Evolutionary conservation across 2,113 vertebrate species (phyloP).

Genomic region (Peromyscus californicus): DNA sequence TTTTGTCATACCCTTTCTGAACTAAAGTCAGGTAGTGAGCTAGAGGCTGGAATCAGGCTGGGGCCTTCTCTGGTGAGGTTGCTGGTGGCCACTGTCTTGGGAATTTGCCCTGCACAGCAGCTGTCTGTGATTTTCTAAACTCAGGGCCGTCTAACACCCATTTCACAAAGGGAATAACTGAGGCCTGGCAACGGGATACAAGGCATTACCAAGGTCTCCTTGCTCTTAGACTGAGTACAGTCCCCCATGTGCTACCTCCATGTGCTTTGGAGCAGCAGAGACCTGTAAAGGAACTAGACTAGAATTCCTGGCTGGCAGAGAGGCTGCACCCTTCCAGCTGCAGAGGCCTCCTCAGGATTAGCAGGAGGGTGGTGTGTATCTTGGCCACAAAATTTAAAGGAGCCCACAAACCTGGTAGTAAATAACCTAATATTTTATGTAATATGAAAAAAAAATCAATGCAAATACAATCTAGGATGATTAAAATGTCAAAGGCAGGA

Average conservation of each 20-base stretch:
- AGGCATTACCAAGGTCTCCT: neutral
- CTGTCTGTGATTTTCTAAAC: neutral
- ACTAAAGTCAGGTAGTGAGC: neutral
- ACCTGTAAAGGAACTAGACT: neutral
- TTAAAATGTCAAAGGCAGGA: neutral
- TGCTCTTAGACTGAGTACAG: neutral
- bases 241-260: fast-evolving
- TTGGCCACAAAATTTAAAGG: neutral
- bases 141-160: neutral
- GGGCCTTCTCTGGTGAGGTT: neutral
- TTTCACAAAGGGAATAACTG: neutral
- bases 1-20: neutral
- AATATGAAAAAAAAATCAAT: slow-evolving; percentile 27
- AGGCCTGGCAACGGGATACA: neutral
- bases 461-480: neutral
- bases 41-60: neutral
- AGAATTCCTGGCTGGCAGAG: neutral
- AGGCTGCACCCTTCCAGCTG: neutral
- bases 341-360: neutral
- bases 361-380: neutral
- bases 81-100: neutral
- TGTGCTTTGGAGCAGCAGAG: neutral
- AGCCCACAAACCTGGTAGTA: neutral
- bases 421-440: neutral
- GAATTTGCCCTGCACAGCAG: no score